Evolutionary conservation across 1,140 invertebrate genomes (phyloP).

Genomic region (Bombus ignitus): DNA sequence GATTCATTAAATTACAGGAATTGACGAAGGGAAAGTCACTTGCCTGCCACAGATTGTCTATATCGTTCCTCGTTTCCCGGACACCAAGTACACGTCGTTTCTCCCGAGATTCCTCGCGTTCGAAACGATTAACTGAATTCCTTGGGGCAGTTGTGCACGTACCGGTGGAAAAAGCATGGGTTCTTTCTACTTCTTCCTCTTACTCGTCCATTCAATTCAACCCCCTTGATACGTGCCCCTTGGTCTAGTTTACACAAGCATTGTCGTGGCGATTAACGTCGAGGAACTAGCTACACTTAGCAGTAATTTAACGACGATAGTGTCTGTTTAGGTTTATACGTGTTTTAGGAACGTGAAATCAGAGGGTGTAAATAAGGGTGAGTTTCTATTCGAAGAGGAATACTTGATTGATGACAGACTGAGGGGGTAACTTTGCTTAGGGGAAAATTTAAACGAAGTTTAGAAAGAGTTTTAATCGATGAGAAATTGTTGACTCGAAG

Average conservation of each 20-base stretch:
- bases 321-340: not conserved
- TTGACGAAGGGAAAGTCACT: not conserved
- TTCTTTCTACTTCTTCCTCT: slow-evolving; percentile 1
- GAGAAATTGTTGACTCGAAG: too few relatives aligned
- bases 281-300: not conserved
- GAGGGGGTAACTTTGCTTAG: too few relatives aligned
- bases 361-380: not conserved
- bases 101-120: slow-evolving; percentile 33
- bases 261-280: not conserved
- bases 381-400: not conserved
- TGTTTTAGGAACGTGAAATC: not conserved
- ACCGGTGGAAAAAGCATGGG: not conserved
- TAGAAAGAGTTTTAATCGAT: not conserved
- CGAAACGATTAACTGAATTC: slow-evolving; percentile 50
- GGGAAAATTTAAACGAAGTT: not conserved
- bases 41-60: slow-evolving; percentile 32
- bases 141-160: slow-evolving; percentile 29
- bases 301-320: not conserved
- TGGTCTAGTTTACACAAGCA: not conserved
- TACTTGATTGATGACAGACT: not conserved
- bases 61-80: not conserved
- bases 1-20: slow-evolving; percentile 40
- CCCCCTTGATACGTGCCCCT: not conserved
- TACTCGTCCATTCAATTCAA: not conserved
- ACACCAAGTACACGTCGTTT: slow-evolving; percentile 19